Conservation (phyloP, 2,888 invertebrate genomes). For the Drosophila neonasuta region DNA sequence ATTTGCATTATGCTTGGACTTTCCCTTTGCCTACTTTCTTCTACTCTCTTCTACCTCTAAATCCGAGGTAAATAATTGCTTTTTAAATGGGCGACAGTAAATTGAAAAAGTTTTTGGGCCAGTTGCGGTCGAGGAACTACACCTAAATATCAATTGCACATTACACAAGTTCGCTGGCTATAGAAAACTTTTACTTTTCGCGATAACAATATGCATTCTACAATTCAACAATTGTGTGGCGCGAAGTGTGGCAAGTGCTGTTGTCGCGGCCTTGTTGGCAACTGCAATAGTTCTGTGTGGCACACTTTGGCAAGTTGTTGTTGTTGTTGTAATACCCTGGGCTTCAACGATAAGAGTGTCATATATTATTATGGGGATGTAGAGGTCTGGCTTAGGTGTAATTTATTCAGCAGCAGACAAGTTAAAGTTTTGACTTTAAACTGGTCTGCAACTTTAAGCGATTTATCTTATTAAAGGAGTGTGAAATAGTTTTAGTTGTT, state of each 20-base stretch:
- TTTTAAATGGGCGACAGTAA: constrained; percentile 60
- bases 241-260: constrained; percentile 19
- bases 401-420: neutral
- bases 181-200: constrained; percentile 51
- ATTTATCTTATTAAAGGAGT: neutral
- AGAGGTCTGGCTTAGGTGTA: neutral
- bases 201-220: constrained; percentile 51
- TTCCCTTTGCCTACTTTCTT: no score
- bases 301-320: constrained; percentile 15
- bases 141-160: constrained; percentile 51
- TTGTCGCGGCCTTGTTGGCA: constrained; percentile 45
- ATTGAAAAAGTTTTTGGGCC: constrained; percentile 68
- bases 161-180: constrained; percentile 28
- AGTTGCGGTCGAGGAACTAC: constrained; percentile 36
- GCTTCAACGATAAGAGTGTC: constrained; percentile 6
- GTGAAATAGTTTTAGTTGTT: no score
- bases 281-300: constrained; percentile 30
- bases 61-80: constrained; percentile 59
- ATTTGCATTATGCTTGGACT: constrained; percentile 35
- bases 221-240: neutral
- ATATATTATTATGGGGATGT: neutral
- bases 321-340: constrained; percentile 11
- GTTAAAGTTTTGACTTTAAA: neutral
- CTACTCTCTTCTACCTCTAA: no score
- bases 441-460: neutral